Evolutionary conservation across 1,140 invertebrate species (phyloP), one percentile per base, ranked within the genome.

Genomic region (Schlechtendalia chinensis): DNA sequence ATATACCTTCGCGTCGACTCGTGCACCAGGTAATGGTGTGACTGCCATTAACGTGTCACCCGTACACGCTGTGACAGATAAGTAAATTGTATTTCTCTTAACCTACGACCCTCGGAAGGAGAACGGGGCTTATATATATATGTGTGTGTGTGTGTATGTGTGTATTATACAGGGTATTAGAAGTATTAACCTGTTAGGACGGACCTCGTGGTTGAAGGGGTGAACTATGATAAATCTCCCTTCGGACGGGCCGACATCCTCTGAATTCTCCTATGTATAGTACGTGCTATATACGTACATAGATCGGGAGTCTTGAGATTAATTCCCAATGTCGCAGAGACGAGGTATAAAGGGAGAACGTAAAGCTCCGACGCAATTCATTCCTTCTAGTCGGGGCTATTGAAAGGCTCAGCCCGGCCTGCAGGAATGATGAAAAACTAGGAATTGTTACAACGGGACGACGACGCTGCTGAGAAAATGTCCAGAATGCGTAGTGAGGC

Each of bases 31-130:
- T 71, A 71, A 71, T 32, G 27, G 56, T 24, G 32, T 39, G 32
- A 29, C 56, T 59, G 74, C 74, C 74, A 77, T 77, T 77, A 77
- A 47, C 54, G 32, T 59, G 74, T 58, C 74, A 77, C 50, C 71
- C 69, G 69, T 24, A 45, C 24, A 39, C 50, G 11, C 39, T 17
- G 17, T 79, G 75, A 79, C 56, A 79, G 56, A 63, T 79, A 79
- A 79, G 58, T 79, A 63, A 63, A 79, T 79, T 79, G 75, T 79
- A 79, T 79, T 79, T 79, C 58, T 79, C 58, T 79, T 79, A 79
- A 79, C 58, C 58, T 61, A 63, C 56, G 39, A 77, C 54, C 53
- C 54, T 59, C 22, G 6, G 29, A 47, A 24, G 5, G n/a, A 22
- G 56, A 14, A 17, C 8, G 6, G 45, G 6, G 74, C 6, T 17